Base-by-base conservation (phyloP, 2,888 invertebrate species). In the Lordiphosa andalusiaca region DNA sequence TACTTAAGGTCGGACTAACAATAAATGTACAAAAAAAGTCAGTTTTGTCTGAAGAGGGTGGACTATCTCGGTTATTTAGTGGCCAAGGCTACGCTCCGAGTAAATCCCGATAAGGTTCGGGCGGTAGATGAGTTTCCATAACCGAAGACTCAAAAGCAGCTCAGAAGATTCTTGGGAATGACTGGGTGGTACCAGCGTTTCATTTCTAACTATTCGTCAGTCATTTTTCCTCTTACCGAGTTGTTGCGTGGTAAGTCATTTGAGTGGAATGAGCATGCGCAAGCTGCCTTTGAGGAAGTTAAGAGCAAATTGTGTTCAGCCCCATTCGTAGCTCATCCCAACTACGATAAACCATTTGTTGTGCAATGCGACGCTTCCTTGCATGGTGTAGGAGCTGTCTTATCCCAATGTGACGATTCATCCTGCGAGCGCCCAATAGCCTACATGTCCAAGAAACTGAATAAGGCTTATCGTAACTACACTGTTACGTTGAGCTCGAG, bases 371-470 rank as follows among this genome's bases (percentile, higher is more conserved):
- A 23, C 23, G 23, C 23, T 23, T 23, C 4, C 4, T 23, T 23
- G 23, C 23, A 23, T 23, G 23, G 23, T 23, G 23, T 23, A 4
- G 2, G 23, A 6, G 23, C 23, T 23, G 23, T 23, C 23, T 23
- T 23, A 23, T 23, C 23, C 23, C 23, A 4, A 23, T 21, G n/a
- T 7, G 37, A 52, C 30, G 41, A 47, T 3, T 30, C 46, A 5
- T 40, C 35, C 10, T 52, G 25, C 10, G 30, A 52, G 7, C 25
- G 57, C 3, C 52, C 46, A 13, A 36, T 56, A 9, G 51, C 30
- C 1, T 53, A 53, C 9, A 53, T 53, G 57, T 58, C 56, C 1
- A 57, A 51, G 12, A 51, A 57, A 10, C n/a, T 47, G 10, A 57
- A 47, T n/a, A 52, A 47, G 13, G 40, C 51, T 2, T 47, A 52